These are phyloP conservation scores for Parambassis ranga DNA, from an alignment of 2,797 vertebrate genomes.

Conservation along the genomic window DNA sequence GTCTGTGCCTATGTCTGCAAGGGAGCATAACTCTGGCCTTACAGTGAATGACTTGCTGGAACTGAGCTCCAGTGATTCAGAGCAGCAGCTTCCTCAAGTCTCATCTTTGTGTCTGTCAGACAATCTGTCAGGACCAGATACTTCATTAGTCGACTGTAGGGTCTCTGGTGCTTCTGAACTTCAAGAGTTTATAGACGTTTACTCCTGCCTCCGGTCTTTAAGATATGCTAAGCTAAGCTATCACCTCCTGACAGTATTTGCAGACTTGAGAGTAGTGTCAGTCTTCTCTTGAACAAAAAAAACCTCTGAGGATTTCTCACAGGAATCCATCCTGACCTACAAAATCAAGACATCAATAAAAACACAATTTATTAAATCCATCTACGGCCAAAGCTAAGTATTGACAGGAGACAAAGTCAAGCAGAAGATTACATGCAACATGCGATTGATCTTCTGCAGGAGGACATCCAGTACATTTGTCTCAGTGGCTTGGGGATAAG, in stretches of 20 bases:
- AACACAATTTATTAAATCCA: slow-evolving; percentile 11
- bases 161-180: not conserved
- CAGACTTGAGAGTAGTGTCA: no score
- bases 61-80: not conserved
- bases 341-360: slow-evolving; percentile 31
- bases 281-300: not conserved
- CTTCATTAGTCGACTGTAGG: no score
- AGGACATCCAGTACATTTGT: slow-evolving; percentile 57
- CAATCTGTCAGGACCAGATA: no score
- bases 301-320: not conserved
- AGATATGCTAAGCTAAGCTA: no score
- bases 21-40: no score
- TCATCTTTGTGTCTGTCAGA: no score
- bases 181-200: no score
- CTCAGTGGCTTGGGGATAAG: slow-evolving; percentile 55
- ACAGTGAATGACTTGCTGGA: no score
- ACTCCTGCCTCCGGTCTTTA: no score
- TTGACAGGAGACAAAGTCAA: slow-evolving; percentile 20
- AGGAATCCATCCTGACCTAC: not conserved
- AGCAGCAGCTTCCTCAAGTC: not conserved
- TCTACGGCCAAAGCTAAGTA: slow-evolving; percentile 18
- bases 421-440: slow-evolving; percentile 44
- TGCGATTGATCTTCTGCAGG: slow-evolving; percentile 53
- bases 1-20: no score
- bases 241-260: no score